Percentiles rank a stretch among this genome's conserved stretches.
phyloP scores from a whole-genome alignment of 2,113 vertebrate species.

The Theristicus caerulescens region DNA sequence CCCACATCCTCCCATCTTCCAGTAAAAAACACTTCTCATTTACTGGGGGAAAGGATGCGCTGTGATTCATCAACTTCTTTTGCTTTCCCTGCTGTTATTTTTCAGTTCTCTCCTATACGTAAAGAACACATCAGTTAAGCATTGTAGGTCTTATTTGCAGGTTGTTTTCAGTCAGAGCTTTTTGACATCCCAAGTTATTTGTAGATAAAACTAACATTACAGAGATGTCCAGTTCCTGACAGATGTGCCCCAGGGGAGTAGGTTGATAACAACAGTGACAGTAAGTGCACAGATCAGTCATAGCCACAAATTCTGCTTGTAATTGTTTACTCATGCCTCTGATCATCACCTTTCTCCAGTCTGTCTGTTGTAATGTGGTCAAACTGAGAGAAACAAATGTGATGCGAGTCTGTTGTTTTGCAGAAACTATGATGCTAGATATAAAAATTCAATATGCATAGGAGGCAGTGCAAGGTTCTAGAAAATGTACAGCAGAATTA shows the following conservation, averaged over 20 bases:
- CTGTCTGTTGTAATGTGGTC: neutral
- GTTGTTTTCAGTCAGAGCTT: neutral
- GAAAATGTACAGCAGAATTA: neutral
- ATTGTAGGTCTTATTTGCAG: neutral
- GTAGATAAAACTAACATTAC: neutral
- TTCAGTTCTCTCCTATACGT: neutral
- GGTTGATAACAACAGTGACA: neutral
- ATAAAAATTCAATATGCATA: neutral
- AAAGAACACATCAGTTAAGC: rapidly evolving
- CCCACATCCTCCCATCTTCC: neutral
- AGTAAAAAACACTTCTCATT: neutral
- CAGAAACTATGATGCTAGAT: neutral
- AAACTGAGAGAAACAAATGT: neutral
- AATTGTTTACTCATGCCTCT: neutral
- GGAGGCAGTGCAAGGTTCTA: neutral
- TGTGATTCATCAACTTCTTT: neutral
- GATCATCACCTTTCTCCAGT: neutral
- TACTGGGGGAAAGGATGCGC: neutral
- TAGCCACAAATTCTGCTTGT: neutral
- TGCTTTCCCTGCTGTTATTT: neutral
- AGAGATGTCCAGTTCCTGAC: neutral
- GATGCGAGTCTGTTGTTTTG: neutral
- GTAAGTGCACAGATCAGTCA: neutral
- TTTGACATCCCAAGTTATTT: neutral
- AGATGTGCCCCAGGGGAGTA: neutral